Evolutionary conservation across 2,888 invertebrate species (phyloP).

Genomic region (Hirtodrosophila trivittata): DNA sequence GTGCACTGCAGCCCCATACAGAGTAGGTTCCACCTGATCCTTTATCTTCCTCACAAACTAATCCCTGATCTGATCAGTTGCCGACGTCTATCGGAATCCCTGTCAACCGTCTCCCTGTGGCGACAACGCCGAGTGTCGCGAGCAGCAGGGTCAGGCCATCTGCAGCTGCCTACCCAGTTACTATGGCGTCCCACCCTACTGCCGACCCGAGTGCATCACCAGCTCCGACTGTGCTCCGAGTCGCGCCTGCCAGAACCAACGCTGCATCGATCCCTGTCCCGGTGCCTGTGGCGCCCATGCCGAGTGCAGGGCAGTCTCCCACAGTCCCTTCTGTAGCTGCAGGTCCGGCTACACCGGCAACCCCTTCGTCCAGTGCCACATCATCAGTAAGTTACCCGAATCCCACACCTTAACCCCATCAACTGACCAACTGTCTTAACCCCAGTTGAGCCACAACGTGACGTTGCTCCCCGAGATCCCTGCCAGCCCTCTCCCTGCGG

Average conservation of each 20-base stretch:
- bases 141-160: slow-evolving; percentile 89
- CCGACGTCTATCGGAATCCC: slow-evolving; percentile 86
- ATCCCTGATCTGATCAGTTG: slow-evolving; percentile 45
- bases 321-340: slow-evolving; percentile 92
- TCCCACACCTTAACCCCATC: too few species aligned
- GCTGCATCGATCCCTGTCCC: slow-evolving; percentile 91
- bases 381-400: slow-evolving; percentile 83
- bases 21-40: slow-evolving; percentile 75
- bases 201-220: slow-evolving; percentile 91
- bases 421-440: slow-evolving; percentile 2
- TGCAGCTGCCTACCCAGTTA: slow-evolving; percentile 90
- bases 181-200: slow-evolving; percentile 90
- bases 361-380: slow-evolving; percentile 89
- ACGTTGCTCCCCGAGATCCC: slow-evolving; percentile 81
- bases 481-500: slow-evolving; percentile 85
- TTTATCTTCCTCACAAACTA: slow-evolving; percentile 2
- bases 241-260: slow-evolving; percentile 91
- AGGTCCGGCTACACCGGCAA: slow-evolving; percentile 88
- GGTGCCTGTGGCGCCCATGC: slow-evolving; percentile 90
- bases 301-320: slow-evolving; percentile 89
- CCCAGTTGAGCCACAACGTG: slow-evolving; percentile 75
- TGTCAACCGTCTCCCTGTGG: slow-evolving; percentile 90
- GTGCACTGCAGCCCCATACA: slow-evolving; percentile 84
- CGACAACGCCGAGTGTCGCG: slow-evolving; percentile 90
- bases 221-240: slow-evolving; percentile 90